These are phyloP conservation scores for Etheostoma nigrum DNA, from an alignment of 2,797 vertebrate species.

Conservation along the genomic window DNA sequence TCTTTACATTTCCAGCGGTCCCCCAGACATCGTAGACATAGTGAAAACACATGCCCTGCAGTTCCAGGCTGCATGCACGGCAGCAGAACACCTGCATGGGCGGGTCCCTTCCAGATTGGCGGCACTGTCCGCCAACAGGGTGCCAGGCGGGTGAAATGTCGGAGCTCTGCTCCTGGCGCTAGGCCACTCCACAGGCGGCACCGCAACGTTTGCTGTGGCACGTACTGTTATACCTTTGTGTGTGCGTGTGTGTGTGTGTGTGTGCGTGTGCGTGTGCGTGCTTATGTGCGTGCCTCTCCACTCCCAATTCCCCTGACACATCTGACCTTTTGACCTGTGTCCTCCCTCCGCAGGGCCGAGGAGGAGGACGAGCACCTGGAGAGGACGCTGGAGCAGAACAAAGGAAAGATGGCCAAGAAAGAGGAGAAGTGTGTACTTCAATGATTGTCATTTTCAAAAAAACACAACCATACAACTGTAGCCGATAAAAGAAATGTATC, in stretches of 20 bases:
- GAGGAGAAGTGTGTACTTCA: conserved; percentile 98
- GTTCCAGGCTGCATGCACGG: conserved; percentile 1
- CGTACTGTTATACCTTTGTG: conserved; percentile 45
- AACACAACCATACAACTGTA: conserved; percentile 71
- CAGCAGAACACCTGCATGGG: conserved; percentile 49
- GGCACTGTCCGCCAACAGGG: conserved; percentile 29
- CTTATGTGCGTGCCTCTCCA: neutral
- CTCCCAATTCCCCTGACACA: conserved; percentile 8
- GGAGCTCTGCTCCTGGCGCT: conserved; percentile 48
- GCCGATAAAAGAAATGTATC: conserved; percentile 74
- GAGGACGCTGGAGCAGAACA: conserved; percentile 98
- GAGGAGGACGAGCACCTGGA: conserved; percentile 99
- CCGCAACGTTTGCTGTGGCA: conserved; percentile 19
- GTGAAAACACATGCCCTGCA: conserved; percentile 13
- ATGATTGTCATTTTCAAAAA: conserved; percentile 78
- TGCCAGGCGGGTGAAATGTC: conserved; percentile 65
- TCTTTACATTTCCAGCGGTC: conserved; percentile 25
- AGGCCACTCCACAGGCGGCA: conserved; percentile 54
- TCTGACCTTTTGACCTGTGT: conserved; percentile 75
- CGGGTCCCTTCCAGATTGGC: conserved; percentile 50
- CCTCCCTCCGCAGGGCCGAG: conserved; percentile 89
- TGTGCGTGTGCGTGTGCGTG: neutral
- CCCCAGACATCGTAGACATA: neutral
- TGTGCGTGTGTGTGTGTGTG: neutral
- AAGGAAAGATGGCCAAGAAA: conserved; percentile 99